A percentile compares a stretch with the other conserved stretches of the same genome.
These are phyloP conservation scores for Tupiocoris notatus DNA, from an alignment of 2,888 invertebrate genomes.

Conservation along the genomic window DNA sequence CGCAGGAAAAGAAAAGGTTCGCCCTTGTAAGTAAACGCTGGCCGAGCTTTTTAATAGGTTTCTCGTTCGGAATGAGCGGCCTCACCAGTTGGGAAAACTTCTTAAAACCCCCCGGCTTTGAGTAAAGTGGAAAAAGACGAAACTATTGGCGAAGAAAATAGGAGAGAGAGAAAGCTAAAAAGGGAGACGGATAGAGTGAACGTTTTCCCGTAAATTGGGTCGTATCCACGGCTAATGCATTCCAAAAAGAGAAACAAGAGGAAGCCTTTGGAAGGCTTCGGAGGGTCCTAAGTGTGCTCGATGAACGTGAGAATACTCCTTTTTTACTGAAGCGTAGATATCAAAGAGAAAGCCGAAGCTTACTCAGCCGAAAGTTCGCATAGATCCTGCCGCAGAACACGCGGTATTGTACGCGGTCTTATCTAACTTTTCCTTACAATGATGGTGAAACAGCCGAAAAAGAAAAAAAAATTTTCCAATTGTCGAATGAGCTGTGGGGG, in stretches of 20 bases:
- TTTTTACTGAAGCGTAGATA: too few relatives aligned
- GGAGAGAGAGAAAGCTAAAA: not conserved
- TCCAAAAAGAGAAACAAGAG: not conserved
- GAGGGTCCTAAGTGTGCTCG: not conserved
- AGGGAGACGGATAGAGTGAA: not conserved
- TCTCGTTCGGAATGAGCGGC: not conserved
- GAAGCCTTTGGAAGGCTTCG: too few relatives aligned
- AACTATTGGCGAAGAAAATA: not conserved
- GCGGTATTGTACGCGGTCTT: too few relatives aligned
- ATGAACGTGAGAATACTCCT: not conserved
- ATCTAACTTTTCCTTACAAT: too few relatives aligned
- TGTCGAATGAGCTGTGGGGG: too few relatives aligned
- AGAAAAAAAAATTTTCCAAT: too few relatives aligned
- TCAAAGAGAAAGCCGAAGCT: too few relatives aligned
- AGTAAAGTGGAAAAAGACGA: not conserved
- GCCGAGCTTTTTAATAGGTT: not conserved
- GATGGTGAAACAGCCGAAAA: too few relatives aligned
- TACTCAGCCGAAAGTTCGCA: too few relatives aligned
- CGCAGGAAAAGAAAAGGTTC: too few relatives aligned
- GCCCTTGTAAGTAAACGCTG: too few relatives aligned
- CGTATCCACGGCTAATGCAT: not conserved
- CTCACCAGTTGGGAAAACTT: not conserved
- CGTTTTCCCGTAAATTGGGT: slow-evolving; percentile 15
- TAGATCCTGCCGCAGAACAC: too few relatives aligned
- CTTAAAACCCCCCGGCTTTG: not conserved